phyloP scores from a whole-genome alignment of 2,113 vertebrate genomes.

The Coptodon rendalli region DNA sequence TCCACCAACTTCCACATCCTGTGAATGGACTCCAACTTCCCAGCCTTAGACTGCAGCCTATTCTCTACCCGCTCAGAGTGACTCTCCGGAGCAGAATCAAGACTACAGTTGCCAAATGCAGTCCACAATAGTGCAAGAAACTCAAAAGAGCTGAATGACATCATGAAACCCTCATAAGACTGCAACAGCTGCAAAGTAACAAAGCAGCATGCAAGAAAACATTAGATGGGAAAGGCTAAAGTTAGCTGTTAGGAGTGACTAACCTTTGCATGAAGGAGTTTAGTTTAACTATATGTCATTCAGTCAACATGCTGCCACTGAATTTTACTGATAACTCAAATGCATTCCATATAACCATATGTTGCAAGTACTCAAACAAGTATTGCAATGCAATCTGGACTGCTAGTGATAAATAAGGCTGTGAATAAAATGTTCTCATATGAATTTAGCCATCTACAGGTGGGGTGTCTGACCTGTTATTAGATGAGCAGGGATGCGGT shows the following conservation, averaged over 20 bases:
- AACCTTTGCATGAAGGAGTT: neutral
- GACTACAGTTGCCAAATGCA: neutral
- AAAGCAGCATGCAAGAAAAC: neutral
- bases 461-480: conserved; percentile 76
- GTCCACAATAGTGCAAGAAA: neutral
- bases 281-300: neutral
- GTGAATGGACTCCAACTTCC: neutral
- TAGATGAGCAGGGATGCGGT: conserved; percentile 89
- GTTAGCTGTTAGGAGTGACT: neutral
- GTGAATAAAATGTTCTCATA: neutral
- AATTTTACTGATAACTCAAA: neutral
- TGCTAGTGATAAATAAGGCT: neutral
- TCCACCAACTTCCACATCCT: neutral
- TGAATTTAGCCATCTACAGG: neutral
- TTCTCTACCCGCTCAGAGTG: neutral
- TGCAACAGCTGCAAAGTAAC: neutral
- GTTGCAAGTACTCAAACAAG: neutral
- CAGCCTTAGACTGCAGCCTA: neutral
- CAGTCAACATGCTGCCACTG: neutral
- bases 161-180: neutral
- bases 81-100: neutral
- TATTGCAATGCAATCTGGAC: neutral
- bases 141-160: neutral
- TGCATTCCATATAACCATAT: neutral
- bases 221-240: neutral